Conservation (phyloP, 2,113 vertebrate genomes). For the Turdus rufiventris region DNA sequence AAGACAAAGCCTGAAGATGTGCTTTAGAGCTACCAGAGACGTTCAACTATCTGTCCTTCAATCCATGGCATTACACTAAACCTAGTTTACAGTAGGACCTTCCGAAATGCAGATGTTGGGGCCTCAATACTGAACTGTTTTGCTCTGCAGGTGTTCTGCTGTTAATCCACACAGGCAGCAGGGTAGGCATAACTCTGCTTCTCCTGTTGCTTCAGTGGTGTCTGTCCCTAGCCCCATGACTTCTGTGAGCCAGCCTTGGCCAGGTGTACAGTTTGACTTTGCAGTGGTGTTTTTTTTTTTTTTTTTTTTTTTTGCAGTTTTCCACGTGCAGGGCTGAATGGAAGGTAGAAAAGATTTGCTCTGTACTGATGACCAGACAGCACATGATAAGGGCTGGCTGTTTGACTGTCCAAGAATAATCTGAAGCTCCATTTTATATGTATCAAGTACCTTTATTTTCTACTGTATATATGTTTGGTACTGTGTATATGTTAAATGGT, state of each 20-base stretch:
- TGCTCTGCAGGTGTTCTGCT: not conserved
- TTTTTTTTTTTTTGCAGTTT: not conserved
- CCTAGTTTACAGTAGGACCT: not conserved
- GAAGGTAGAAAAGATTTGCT: not conserved
- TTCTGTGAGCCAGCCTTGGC: not conserved
- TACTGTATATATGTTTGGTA: not conserved
- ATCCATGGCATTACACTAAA: not conserved
- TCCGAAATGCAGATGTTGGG: not conserved
- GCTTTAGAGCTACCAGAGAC: not conserved
- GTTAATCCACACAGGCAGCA: not conserved
- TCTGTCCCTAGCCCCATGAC: not conserved
- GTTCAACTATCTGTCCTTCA: accelerated
- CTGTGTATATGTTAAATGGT: not conserved
- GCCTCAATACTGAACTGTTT: not conserved
- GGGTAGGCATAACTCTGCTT: not conserved
- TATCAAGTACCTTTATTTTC: not conserved
- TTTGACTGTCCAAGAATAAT: not conserved
- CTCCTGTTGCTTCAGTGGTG: not conserved
- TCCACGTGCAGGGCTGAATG: not conserved
- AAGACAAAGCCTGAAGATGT: not conserved
- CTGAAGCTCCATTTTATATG: not conserved
- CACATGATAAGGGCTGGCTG: not conserved
- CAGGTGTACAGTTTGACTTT: not conserved
- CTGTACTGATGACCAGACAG: accelerated
- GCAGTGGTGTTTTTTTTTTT: not conserved